Base-by-base conservation (phyloP, 2,888 invertebrate species). In the Clivina fossor region DNA sequence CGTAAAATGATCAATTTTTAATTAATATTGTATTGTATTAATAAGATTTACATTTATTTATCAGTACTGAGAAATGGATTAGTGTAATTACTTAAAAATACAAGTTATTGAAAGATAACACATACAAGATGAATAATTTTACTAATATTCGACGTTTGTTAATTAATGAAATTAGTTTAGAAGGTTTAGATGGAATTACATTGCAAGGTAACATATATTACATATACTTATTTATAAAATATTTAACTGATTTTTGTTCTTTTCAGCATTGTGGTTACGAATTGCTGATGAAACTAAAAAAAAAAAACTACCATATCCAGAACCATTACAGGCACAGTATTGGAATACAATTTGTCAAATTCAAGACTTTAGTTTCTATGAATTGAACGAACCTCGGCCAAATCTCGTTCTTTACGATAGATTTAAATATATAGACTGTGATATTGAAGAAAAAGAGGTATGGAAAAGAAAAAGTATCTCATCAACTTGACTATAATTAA, bases 111-210 rank as follows among this genome's bases (percentile, higher is more conserved):
- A n/a, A n/a, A n/a, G n/a, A n/a, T n/a, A n/a, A n/a, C n/a, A n/a
- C n/a, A n/a, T n/a, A n/a, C n/a, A 49, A 26, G 13, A 53, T 53
- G 53, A 43, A 53, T 44, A 22, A 32, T 26, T 26, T 24, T 8
- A 15, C 37, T 8, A 53, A 53, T 53, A 28, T 44, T 26, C 19
- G 53, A 11, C 26, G 24, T 9, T 18, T 53, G 19, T 18, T 53
- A 33, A 44, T 26, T 26, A 44, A 90, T 66, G 91, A 92, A 77
- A 81, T 91, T 61, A 83, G 86, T 3, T 75, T 92, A 7, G 92
- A 92, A 74, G 92, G 91, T 0, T 74, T 92, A 28, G 89, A 91
- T 72, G 91, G 92, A 58, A 85, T 86, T 57, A 86, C 87, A 1
- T 64, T 86, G 24, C 80, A 85, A 74, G 81, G 85, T 84, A 67